Percentiles rank a stretch among this genome's conserved stretches.
Conservation (phyloP, 1,140 invertebrate species). For the Diabrotica undecimpunctata region DNA sequence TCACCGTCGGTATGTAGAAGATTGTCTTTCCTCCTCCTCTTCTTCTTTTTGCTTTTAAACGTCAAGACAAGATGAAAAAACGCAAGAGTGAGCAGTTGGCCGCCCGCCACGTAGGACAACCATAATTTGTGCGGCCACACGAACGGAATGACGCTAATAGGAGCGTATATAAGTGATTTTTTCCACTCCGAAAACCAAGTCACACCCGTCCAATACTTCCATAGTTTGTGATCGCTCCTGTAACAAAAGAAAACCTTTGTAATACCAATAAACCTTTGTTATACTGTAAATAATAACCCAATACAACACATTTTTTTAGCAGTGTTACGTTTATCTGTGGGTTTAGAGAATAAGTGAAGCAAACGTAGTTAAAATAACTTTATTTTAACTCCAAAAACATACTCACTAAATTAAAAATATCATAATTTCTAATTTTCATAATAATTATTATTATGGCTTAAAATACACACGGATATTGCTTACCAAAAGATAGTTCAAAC, state of each 20-base stretch:
- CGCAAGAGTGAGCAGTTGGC: slow-evolving; percentile 38
- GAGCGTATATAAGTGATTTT: slow-evolving; percentile 41
- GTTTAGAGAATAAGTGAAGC: too few species aligned
- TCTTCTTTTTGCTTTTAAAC: slow-evolving; percentile 30
- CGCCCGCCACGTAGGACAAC: slow-evolving; percentile 43
- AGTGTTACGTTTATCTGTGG: too few species aligned
- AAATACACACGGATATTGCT: too few species aligned
- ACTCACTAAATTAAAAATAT: too few species aligned
- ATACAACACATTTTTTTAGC: too few species aligned
- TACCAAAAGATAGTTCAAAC: too few species aligned
- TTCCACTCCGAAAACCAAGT: slow-evolving; percentile 42
- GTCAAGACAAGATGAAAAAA: slow-evolving; percentile 39
- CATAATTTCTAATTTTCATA: too few species aligned
- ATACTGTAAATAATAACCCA: too few species aligned
- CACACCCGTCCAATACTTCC: slow-evolving; percentile 37
- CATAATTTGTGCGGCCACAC: slow-evolving; percentile 43
- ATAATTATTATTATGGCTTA: too few species aligned
- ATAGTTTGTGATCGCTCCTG: slow-evolving; percentile 40
- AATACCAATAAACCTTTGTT: too few species aligned
- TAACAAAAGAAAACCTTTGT: slow-evolving; percentile 24
- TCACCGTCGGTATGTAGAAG: slow-evolving; percentile 39
- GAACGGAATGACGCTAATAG: slow-evolving; percentile 38
- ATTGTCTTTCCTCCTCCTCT: slow-evolving; percentile 26
- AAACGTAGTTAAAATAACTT: too few species aligned
- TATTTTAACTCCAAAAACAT: too few species aligned